Conservation (phyloP, 2,888 invertebrate species). For the Mimachlamys varia region DNA sequence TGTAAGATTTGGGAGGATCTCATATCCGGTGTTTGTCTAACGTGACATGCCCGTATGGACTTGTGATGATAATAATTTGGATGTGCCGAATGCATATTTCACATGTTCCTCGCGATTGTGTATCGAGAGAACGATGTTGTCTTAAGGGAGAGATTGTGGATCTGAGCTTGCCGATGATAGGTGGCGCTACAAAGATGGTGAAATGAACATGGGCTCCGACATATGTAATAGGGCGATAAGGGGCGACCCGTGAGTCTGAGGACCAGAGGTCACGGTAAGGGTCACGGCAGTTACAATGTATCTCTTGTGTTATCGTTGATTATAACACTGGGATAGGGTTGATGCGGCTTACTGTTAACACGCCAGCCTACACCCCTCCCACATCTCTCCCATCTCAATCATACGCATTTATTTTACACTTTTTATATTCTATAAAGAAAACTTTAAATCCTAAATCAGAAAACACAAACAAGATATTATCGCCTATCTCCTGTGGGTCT, state of each 20-base stretch:
- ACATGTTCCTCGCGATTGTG: constrained; percentile 9
- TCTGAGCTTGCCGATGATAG: background rate
- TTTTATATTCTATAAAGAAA: constrained; percentile 30
- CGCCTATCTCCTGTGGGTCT: constrained; percentile 24
- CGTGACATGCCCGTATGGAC: background rate
- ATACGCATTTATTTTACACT: constrained; percentile 14
- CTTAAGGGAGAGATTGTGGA: background rate
- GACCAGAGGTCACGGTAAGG: constrained; percentile 11
- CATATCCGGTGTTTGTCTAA: constrained; percentile 31
- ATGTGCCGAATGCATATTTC: constrained; percentile 6
- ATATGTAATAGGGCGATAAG: constrained; percentile 36
- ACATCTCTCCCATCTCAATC: constrained; percentile 14
- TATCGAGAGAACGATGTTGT: background rate
- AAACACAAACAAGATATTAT: constrained; percentile 34
- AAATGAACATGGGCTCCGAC: constrained; percentile 28
- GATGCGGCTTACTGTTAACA: constrained; percentile 3
- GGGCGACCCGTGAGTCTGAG: background rate
- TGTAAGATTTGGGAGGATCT: background rate
- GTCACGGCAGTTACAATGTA: constrained; percentile 18
- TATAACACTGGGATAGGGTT: constrained; percentile 7
- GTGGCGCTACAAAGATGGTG: constrained; percentile 26
- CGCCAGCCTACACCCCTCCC: background rate
- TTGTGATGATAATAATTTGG: background rate
- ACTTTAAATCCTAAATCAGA: constrained; percentile 15
- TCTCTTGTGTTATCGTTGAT: constrained; percentile 15